Conservation (phyloP, 2,797 vertebrate species). For the Pempheris klunzingeri region DNA sequence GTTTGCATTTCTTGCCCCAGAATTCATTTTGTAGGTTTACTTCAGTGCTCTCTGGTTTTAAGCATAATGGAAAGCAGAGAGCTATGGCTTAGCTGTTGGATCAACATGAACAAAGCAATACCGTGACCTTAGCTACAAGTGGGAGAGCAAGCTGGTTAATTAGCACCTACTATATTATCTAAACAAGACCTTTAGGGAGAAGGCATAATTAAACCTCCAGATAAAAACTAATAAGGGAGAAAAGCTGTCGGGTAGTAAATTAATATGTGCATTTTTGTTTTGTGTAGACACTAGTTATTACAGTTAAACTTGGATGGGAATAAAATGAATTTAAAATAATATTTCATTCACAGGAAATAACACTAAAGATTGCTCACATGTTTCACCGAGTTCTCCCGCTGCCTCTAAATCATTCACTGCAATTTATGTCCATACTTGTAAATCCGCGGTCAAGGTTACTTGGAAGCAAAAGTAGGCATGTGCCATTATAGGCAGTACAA, state of each 20-base stretch:
- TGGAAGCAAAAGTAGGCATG: conserved; percentile 58
- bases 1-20: conserved; percentile 79
- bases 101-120: conserved; percentile 76
- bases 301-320: neutral
- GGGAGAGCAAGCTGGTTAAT: conserved; percentile 68
- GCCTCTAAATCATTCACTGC: conserved; percentile 66
- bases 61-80: conserved; percentile 70
- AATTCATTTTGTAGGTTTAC: conserved; percentile 80
- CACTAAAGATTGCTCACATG: conserved; percentile 40
- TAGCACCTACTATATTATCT: conserved; percentile 67
- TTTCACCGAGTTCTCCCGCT: conserved; percentile 38
- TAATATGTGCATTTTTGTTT: conserved; percentile 44
- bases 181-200: conserved; percentile 71
- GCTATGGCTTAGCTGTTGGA: conserved; percentile 69
- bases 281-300: conserved; percentile 15
- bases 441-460: conserved; percentile 72
- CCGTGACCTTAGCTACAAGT: conserved; percentile 62
- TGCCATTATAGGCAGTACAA: conserved; percentile 67
- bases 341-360: conserved; percentile 41
- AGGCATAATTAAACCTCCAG: conserved; percentile 66
- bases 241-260: conserved; percentile 42
- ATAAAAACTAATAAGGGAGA: conserved; percentile 55
- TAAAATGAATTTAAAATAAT: conserved; percentile 36
- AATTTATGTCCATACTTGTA: conserved; percentile 62
- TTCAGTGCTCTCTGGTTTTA: conserved; percentile 69